Evolutionary conservation across 2,113 vertebrate genomes (phyloP).

Genomic region (Plecotus auritus): DNA sequence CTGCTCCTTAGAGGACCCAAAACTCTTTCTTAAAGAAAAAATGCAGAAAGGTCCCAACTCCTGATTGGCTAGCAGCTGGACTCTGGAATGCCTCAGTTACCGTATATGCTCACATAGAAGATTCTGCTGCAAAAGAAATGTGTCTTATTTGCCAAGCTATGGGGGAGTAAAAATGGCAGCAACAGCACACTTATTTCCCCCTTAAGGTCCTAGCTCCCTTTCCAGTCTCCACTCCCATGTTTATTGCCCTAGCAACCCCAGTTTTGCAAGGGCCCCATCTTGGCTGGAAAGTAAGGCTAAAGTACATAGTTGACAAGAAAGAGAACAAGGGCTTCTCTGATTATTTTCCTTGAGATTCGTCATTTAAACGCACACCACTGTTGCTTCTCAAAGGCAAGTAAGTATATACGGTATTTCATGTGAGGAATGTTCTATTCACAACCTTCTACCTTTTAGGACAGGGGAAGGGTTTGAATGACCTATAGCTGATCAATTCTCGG

Average conservation of each 20-base stretch:
- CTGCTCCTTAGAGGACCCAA: conserved; percentile 47
- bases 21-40: conserved; percentile 55
- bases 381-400: background rate
- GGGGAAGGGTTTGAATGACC: conserved; percentile 21
- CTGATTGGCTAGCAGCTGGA: conserved; percentile 28
- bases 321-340: background rate
- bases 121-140: background rate
- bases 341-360: background rate
- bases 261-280: background rate
- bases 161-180: background rate
- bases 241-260: background rate
- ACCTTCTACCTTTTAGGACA: conserved; percentile 14
- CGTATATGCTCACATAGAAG: conserved; percentile 56
- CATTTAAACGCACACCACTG: background rate
- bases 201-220: background rate
- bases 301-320: background rate
- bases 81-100: conserved; percentile 52
- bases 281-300: background rate
- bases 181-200: background rate
- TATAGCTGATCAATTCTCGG: conserved; percentile 37
- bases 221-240: background rate
- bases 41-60: conserved; percentile 41
- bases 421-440: conserved; percentile 44
- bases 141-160: background rate
- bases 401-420: conserved; percentile 1